Evolutionary conservation across 1,140 invertebrate species (phyloP), one percentile per base, ranked within the genome.

Genomic region (Pogonomyrmex barbatus): DNA sequence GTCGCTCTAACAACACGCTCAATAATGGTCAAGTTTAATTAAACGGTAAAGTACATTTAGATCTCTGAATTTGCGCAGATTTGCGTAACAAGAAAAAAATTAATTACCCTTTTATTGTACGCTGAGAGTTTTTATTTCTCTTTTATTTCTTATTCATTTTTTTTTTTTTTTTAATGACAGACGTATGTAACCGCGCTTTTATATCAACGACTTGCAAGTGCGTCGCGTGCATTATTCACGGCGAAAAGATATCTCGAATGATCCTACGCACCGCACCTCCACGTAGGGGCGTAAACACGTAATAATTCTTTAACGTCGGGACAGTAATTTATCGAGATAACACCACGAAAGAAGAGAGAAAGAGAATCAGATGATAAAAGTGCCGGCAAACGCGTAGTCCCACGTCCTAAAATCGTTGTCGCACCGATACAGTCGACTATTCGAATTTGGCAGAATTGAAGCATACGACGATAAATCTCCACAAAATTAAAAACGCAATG

Each of bases 321-420:
- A 84, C 58, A 77, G 60, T 84, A 77, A 84, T 84, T 84, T 76
- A 84, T 84, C 82, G 71, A 84, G 82, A 84, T 84, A 84, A 45
- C 54, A 75, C 82, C 58, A 17, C 17, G 33, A 77, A 76, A n/a
- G 45, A 4, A 45, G 63, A 65, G n/a, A 4, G 63, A 42, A 36
- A 42, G 4, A 65, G 17, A 67, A 45, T 77, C 71, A 36, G 39
- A 83, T 76, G 39, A 71, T 73, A 83, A 84, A 84, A 84, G 45
- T 76, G 12, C 39, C 54, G 82, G 17, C 33, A 39, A 24, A 42
- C 10, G 30, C 33, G 6, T 33, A 14, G 17, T 10, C 42, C 14
- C 42, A 12, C 60, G 12, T 82, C 12, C 39, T 71, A 83, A 83
- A 83, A 73, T 54, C 47, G 65, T 58, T 47, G 78, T 45, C 50